Percentiles rank a stretch among this genome's conserved stretches.
Conservation (phyloP, 2,888 invertebrate genomes). For the Esperia sulphurella region DNA sequence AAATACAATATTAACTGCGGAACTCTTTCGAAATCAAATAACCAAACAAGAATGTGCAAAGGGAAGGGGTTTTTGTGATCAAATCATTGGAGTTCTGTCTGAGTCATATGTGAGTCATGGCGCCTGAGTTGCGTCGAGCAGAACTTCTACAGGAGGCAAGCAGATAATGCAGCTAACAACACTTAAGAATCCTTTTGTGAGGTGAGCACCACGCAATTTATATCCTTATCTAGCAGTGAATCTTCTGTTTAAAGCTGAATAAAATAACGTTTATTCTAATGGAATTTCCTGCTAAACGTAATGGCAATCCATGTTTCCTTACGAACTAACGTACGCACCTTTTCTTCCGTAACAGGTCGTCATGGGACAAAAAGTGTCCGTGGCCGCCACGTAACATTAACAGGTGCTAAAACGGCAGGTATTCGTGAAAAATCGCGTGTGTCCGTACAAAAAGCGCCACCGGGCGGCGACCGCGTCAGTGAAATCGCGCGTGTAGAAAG, state of each 20-base stretch:
- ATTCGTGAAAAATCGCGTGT: slow-evolving; percentile 66
- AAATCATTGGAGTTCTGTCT: slow-evolving; percentile 45
- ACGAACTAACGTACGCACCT: neutral
- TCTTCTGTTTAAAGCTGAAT: slow-evolving; percentile 27
- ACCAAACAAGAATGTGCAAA: slow-evolving; percentile 8
- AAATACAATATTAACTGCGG: neutral
- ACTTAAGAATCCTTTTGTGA: slow-evolving; percentile 67
- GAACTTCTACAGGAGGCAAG: slow-evolving; percentile 37
- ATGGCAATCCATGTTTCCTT: neutral
- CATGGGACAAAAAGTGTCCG: slow-evolving; percentile 13
- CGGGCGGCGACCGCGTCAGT: slow-evolving; percentile 38
- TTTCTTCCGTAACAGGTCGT: slow-evolving; percentile 15
- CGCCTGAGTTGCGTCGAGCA: slow-evolving; percentile 28
- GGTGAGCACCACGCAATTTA: slow-evolving; percentile 61
- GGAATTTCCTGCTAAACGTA: neutral
- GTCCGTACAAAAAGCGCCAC: slow-evolving; percentile 42
- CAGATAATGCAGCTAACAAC: slow-evolving; percentile 46
- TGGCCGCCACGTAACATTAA: slow-evolving; percentile 21
- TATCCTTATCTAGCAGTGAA: slow-evolving; percentile 51
- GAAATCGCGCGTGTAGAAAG: slow-evolving; percentile 78
- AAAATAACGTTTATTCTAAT: slow-evolving; percentile 20
- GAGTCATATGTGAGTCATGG: slow-evolving; percentile 67
- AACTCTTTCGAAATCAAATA: neutral
- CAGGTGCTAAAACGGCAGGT: slow-evolving; percentile 45
- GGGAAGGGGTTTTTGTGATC: slow-evolving; percentile 25